Conservation (phyloP, 92 coral and sea anemone species). For the Nematostella vectensis region DNA sequence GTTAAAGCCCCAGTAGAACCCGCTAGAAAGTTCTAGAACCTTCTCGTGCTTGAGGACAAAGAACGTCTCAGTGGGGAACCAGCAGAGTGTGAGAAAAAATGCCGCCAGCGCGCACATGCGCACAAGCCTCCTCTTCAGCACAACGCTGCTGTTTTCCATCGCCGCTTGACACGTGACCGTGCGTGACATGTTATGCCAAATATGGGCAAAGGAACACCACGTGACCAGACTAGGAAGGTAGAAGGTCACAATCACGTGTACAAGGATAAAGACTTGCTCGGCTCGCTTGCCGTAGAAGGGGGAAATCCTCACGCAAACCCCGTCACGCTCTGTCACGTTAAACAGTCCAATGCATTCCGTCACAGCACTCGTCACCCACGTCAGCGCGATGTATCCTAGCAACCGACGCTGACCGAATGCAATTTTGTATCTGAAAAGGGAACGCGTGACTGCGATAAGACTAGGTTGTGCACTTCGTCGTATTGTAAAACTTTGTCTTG, state of each 20-base stretch:
- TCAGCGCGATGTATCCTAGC: slow-evolving; percentile 28
- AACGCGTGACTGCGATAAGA: no score
- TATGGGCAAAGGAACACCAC: slow-evolving; percentile 40
- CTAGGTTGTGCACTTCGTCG: no score
- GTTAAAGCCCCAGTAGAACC: slow-evolving; percentile 29
- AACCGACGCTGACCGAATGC: slow-evolving; percentile 24
- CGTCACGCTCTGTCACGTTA: slow-evolving; percentile 13
- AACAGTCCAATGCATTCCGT: slow-evolving; percentile 24
- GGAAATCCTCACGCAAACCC: slow-evolving; percentile 12
- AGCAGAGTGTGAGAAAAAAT: slow-evolving; percentile 39
- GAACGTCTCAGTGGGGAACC: slow-evolving; percentile 54
- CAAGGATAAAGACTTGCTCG: slow-evolving; percentile 20
- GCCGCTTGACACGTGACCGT: slow-evolving; percentile 7
- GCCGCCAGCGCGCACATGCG: slow-evolving; percentile 65
- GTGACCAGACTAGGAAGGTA: slow-evolving; percentile 44
- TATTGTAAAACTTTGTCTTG: no score
- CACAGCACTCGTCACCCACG: slow-evolving; percentile 38
- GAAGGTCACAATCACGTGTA: slow-evolving; percentile 33
- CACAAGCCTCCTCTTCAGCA: slow-evolving; percentile 36
- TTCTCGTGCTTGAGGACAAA: slow-evolving; percentile 32
- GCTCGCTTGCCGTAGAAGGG: slow-evolving; percentile 19
- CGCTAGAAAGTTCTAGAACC: slow-evolving; percentile 8
- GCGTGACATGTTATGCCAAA: slow-evolving; percentile 29
- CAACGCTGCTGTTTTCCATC: slow-evolving; percentile 5
- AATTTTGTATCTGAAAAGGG: slow-evolving; percentile 31